Conservation (phyloP, 1,140 invertebrate genomes). For the Drosophila cardini region DNA sequence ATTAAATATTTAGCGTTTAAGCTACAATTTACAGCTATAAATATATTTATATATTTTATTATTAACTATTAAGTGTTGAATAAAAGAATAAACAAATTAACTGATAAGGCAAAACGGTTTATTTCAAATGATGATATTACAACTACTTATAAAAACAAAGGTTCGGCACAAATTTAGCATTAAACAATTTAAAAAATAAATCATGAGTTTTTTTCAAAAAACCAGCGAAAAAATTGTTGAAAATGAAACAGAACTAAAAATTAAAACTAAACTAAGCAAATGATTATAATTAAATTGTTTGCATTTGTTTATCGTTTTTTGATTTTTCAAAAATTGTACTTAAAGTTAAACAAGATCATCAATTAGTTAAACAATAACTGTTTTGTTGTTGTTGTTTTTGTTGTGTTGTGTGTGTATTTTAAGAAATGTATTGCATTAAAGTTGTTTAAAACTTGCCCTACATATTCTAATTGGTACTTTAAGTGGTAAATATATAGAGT, state of each 20-base stretch:
- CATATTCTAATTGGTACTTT: constrained; percentile 43
- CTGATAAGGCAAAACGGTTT: constrained; percentile 68
- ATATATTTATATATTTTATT: constrained; percentile 37
- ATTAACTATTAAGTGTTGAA: constrained; percentile 6
- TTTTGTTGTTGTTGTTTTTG: constrained; percentile 30
- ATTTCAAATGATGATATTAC: constrained; percentile 56
- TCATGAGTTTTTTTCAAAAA: constrained; percentile 52
- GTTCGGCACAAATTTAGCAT: constrained; percentile 51
- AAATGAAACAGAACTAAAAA: constrained; percentile 53
- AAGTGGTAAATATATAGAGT: constrained; percentile 42
- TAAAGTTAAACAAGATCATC: constrained; percentile 67
- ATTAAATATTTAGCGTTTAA: constrained; percentile 40
- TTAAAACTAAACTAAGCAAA: constrained; percentile 43
- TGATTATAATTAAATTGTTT: constrained; percentile 39
- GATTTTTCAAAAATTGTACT: constrained; percentile 38
- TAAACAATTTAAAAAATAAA: constrained; percentile 36
- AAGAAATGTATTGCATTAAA: constrained; percentile 76
- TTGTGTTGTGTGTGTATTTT: constrained; percentile 46
- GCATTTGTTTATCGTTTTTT: constrained; percentile 23
- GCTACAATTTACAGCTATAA: constrained; percentile 74
- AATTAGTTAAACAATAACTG: constrained; percentile 79
- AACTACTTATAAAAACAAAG: constrained; percentile 37
- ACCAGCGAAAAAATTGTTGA: constrained; percentile 50
- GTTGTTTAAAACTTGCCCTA: constrained; percentile 59
- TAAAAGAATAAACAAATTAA: constrained; percentile 14